Percentiles rank a stretch among this genome's conserved stretches.
Evolutionary conservation across 1,140 invertebrate genomes (phyloP).

Genomic region (Schlechtendalia chinensis): DNA sequence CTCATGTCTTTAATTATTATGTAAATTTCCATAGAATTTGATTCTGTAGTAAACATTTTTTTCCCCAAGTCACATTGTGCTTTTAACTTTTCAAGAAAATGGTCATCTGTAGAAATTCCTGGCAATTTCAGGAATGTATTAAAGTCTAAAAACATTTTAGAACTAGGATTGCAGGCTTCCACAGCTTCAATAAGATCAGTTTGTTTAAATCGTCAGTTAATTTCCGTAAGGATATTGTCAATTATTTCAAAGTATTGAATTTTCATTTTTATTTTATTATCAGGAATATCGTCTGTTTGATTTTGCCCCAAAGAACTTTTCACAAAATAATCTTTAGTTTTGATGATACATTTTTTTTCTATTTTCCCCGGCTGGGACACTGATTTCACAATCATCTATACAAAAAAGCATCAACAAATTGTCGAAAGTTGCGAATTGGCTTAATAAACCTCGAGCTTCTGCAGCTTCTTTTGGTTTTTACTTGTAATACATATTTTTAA

Average conservation of each 20-base stretch:
- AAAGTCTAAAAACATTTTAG: too few species aligned
- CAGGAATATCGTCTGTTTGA: background rate
- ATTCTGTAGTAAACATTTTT: conserved; percentile 21
- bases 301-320: conserved; percentile 1
- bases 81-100: conserved; percentile 22
- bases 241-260: too few species aligned
- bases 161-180: conserved; percentile 11
- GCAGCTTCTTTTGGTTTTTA: conserved; percentile 7
- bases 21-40: conserved; percentile 11
- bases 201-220: conserved; percentile 23
- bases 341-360: conserved; percentile 17
- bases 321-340: conserved; percentile 24
- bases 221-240: conserved; percentile 7
- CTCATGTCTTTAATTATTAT: background rate
- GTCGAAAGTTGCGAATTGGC: background rate
- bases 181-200: conserved; percentile 17
- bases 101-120: conserved; percentile 18
- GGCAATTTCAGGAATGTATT: background rate
- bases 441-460: conserved; percentile 14
- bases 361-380: background rate
- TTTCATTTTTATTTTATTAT: background rate
- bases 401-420: conserved; percentile 4
- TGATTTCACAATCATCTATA: conserved; percentile 3
- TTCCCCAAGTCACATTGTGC: conserved; percentile 24
- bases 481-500: conserved; percentile 13